Percentiles rank a stretch among this genome's conserved stretches.
These are phyloP conservation scores for Alviniconcha marisindica DNA, from an alignment of 1,140 invertebrate genomes.

Conservation along the genomic window DNA sequence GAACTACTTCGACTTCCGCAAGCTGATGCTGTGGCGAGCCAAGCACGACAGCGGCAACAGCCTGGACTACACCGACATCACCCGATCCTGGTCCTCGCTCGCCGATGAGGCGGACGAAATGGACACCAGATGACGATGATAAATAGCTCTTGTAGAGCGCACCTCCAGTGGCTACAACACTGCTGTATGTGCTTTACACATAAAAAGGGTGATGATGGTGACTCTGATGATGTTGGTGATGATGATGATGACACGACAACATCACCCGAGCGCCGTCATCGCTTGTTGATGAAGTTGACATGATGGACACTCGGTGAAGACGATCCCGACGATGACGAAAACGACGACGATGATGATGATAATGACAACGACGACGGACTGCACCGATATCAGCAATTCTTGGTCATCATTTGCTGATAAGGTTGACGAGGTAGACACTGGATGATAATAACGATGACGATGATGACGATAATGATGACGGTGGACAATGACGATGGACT, in stretches of 20 bases:
- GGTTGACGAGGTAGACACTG: no score
- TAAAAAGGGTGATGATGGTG: background rate
- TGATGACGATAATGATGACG: no score
- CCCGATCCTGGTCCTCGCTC: constrained; percentile 28
- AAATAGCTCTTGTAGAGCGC: no score
- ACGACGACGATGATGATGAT: no score
- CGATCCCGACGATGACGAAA: no score
- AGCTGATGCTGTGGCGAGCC: constrained; percentile 35
- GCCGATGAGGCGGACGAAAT: constrained; percentile 31
- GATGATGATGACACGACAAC: no score
- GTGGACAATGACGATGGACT: no score
- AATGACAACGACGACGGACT: no score
- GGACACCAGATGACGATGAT: background rate
- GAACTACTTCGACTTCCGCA: constrained; percentile 34
- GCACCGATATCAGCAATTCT: no score
- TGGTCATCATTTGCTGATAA: no score
- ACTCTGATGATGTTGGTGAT: background rate
- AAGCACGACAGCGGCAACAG: constrained; percentile 18
- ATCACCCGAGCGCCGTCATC: background rate
- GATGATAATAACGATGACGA: no score
- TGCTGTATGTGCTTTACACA: background rate
- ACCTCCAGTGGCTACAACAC: background rate
- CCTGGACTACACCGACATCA: constrained; percentile 30
- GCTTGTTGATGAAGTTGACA: background rate
- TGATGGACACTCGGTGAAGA: no score